Conservation (phyloP, 2,113 vertebrate genomes). For the Heterotilapia buettikoferi region DNA sequence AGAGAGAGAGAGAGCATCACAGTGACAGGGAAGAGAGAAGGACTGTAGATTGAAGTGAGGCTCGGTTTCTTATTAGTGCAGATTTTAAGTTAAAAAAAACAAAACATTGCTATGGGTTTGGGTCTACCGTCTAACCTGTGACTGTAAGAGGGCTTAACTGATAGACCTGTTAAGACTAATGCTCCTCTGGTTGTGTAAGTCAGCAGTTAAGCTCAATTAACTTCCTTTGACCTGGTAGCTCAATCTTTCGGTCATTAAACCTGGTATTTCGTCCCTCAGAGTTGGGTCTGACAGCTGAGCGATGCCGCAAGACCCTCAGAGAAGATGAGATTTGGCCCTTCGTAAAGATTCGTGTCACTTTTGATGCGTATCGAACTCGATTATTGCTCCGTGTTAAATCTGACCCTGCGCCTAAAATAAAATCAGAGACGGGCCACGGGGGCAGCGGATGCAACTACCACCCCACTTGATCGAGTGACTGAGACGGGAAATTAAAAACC, state of each 20-base stretch:
- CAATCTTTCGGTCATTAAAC: background rate
- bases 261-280: background rate
- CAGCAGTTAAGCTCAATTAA: conserved; percentile 5
- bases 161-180: background rate
- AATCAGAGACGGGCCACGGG: background rate
- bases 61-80: background rate
- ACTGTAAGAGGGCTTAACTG: conserved; percentile 5
- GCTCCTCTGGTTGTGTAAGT: conserved; percentile 23
- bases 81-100: background rate
- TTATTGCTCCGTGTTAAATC: background rate
- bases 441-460: background rate
- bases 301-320: background rate
- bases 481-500: background rate
- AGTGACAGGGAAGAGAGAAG: background rate
- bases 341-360: background rate
- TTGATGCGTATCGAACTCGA: background rate
- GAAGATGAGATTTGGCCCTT: background rate
- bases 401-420: background rate
- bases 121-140: background rate
- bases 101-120: background rate
- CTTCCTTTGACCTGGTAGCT: background rate
- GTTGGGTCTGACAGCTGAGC: background rate
- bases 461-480: background rate
- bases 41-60: background rate
- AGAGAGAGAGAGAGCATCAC: background rate